Base-by-base conservation (phyloP, 2,113 vertebrate genomes). In the Microcebus ravelobensis region DNA sequence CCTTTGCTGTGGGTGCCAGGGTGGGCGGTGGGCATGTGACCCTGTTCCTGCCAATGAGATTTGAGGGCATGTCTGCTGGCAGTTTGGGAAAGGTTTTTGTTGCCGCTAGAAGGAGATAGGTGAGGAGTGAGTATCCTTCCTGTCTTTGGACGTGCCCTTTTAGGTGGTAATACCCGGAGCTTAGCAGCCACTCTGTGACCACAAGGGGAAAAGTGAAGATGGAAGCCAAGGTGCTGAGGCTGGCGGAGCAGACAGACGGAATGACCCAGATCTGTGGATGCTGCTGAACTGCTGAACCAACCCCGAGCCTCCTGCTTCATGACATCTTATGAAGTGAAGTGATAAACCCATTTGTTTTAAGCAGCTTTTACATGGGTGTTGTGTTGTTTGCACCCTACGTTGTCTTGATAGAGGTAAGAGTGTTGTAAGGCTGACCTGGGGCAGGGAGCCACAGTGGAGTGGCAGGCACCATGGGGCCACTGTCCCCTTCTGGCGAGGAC, bases 401-500 rank as follows among this genome's bases (percentile, higher is more conserved):
- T 5, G 12, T n/a, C n/a, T 48, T 61, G n/a, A 8, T 5, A 12
- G 34, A 27, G 93, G 23, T 14, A 21, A 57, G 65, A 63, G 27
- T 20, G 25, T 52, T 25, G 10, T 55, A 31, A 89, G 85, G 74
- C 59, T 39, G 10, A 11, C 2, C 0, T 25, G 20, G 39, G 65
- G 15, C 0, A 31, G 3, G 79, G 61, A 34, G 11, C 87, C 17
- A 55, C 36, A 20, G 12, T 71, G 31, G 55, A 15, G 23, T 15
- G 2, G 52, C 21, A 1, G 70, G 42, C 4, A 31, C 36, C 13
- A 0, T 17, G 48, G 76, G 68, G 68, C n/a, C 61, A 12, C 14
- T 36, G 11, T 7, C 27, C 6, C 29, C 1, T 0, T 29, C 20
- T 0, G 17, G 63, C 12, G 20, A 70, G 81, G 13, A 2, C 59